Conservation (phyloP, 2,797 vertebrate genomes). For the Chrosomus eos region DNA sequence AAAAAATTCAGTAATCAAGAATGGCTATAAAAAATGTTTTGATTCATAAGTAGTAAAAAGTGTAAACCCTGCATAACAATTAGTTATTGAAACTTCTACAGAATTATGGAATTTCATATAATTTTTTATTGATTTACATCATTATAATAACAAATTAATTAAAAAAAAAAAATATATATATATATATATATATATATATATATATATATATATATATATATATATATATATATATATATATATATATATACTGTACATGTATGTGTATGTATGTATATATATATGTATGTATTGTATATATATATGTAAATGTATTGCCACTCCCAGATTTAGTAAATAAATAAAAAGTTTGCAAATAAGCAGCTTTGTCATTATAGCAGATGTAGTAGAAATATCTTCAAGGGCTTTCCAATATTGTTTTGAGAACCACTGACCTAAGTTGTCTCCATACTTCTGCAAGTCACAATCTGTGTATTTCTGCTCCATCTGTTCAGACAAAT, state of each 20-base stretch:
- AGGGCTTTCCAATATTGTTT: background rate
- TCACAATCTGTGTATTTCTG: slow-evolving; percentile 4
- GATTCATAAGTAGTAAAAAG: background rate
- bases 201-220: no score
- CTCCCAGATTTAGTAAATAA: no score
- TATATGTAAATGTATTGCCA: no score
- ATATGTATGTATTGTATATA: no score
- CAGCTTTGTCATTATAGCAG: background rate
- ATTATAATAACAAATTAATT: background rate
- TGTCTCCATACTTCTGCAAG: background rate
- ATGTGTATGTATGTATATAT: no score
- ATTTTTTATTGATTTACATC: background rate
- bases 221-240: no score
- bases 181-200: no score
- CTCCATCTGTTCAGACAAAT: background rate
- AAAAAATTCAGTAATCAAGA: background rate
- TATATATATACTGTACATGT: no score
- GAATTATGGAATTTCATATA: background rate
- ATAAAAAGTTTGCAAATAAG: no score
- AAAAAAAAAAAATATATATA: no score
- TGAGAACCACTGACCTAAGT: background rate
- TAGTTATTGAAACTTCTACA: background rate
- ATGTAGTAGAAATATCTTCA: background rate
- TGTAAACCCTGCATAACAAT: background rate
- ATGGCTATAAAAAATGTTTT: background rate